Base-by-base conservation (phyloP, 1,140 invertebrate genomes). In the Dinoponera quadriceps region DNA sequence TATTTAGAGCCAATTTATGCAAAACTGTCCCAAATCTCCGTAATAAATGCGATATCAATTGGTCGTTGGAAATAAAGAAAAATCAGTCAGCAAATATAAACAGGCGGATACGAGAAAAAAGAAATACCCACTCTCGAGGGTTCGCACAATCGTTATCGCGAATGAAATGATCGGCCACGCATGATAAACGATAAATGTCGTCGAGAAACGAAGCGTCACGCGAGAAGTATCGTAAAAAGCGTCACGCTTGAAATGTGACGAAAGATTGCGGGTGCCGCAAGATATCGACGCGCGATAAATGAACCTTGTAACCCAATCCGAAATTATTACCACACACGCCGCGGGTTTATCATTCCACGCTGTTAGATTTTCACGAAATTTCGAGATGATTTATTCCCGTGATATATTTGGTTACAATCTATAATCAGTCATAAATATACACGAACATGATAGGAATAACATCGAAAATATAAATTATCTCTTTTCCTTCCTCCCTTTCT, bases 251-350 rank as follows among this genome's bases (percentile, higher is more conserved):
- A 66, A 65, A 66, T 60, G 55, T n/a, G 55, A 60, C 1, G 22
- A 77, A 65, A 75, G 48, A 66, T 66, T 38, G 62, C 11, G 20
- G 74, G 33, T n/a, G 27, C 11, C 65, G 60, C 59, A 38, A 54
- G 27, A 48, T n/a, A 44, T 63, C 54, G 74, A 77, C 27, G 54
- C 20, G 11, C 29, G 33, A 77, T 77, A 66, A 77, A 77, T 60
- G 60, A 66, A 62, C 27, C 18, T 18, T 38, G 74, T 54, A 66
- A 59, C 20, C 33, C 16, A 38, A 16, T n/a, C 29, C 20, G 51
- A 20, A 77, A 51, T 65, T 75, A 75, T 75, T 75, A 75, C 25
- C 25, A 55, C 16, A 14, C 20, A 77, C 60, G 20, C 29, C 51
- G 62, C 33, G 22, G 60, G 60, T 55, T 66, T 77, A 66, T 66